phyloP scores from a whole-genome alignment of 2,113 vertebrate species.

The Casuarius casuarius region DNA sequence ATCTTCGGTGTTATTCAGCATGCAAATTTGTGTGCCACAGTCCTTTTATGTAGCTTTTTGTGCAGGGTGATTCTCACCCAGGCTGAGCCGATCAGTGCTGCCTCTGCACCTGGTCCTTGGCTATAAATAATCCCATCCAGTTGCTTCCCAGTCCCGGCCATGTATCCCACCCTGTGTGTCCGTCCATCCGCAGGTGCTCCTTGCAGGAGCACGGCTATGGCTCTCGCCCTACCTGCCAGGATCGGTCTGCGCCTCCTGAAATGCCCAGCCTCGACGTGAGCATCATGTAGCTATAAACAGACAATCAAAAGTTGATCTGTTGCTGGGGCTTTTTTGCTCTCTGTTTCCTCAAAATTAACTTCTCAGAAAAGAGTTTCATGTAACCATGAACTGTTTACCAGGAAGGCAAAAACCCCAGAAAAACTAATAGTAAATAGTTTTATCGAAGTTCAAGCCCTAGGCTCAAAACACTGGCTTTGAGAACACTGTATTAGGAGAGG shows the following conservation, averaged over 20 bases:
- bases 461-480: background rate
- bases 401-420: constrained; percentile 48
- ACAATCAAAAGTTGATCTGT: background rate
- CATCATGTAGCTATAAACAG: background rate
- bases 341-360: constrained; percentile 56
- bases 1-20: background rate
- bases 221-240: too few species aligned
- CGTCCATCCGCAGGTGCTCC: background rate
- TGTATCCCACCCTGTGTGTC: background rate
- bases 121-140: background rate
- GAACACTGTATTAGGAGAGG: background rate
- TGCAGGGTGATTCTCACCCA: background rate
- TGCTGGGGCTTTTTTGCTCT: background rate
- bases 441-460: background rate
- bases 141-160: background rate
- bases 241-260: background rate
- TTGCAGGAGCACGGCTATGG: too few species aligned
- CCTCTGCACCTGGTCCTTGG: background rate
- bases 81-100: background rate
- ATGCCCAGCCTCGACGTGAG: background rate
- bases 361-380: constrained; percentile 64
- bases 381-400: constrained; percentile 49
- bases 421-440: constrained; percentile 57
- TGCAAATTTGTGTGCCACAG: background rate
- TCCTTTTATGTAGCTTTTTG: background rate